Base-by-base conservation (phyloP, 2,888 invertebrate species). In the Stegana nigrithorax region DNA sequence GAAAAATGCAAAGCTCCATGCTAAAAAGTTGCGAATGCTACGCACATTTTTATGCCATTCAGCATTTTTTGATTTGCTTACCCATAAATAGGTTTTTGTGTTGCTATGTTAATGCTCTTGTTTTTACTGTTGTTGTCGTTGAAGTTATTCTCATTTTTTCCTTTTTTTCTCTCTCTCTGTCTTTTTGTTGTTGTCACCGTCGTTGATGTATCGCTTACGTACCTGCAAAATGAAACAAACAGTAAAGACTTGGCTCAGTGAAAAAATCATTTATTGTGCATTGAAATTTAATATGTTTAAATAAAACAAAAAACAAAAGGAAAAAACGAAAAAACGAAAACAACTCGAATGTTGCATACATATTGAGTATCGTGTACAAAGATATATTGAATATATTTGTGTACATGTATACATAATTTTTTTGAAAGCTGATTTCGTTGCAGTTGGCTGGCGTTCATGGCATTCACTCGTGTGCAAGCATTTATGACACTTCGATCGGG, bases 1-100 rank as follows among this genome's bases (percentile, higher is more conserved):
- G 25, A 47, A 23, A 47, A 3, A n/a, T 23, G 23, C 12, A 21
- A 47, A 47, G 47, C 12, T 47, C 23, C 14, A n/a, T n/a, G n/a
- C n/a, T n/a, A n/a, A n/a, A n/a, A n/a, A n/a, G 39, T 39, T 14
- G n/a, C 39, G 39, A 39, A 27, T 25, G 50, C 53, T 32, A 53
- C 53, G 53, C 53, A 53, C 51, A 51, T 17, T 4, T 53, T 55
- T 55, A 55, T 32, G 53, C 53, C 53, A 55, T 55, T 55, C 53
- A 55, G 53, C 53, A 55, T 27, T 27, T 50, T 50, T 47, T 23
- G 21, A n/a, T n/a, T 25, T 21, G 27, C 27, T 51, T 51, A 27
- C 51, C 32, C 53, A 55, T 32, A 55, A 55, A 55, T 55, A 55
- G 32, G 53, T 36, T 55, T 55, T 55, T 55, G 19, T 55, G 32